Evolutionary conservation across 2,113 vertebrate genomes (phyloP).

Genomic region (Papio anubis): DNA sequence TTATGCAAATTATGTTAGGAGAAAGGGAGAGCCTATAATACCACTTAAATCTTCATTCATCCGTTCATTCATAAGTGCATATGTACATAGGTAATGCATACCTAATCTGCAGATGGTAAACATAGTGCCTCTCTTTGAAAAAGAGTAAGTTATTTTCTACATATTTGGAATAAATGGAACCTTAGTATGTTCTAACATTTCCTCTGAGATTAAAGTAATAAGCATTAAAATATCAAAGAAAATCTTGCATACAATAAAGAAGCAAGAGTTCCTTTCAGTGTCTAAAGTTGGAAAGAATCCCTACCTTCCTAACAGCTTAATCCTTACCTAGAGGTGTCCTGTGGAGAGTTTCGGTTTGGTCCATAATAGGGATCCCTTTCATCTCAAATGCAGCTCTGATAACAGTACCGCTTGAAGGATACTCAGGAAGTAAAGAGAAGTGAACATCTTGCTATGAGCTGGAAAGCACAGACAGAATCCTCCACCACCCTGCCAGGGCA

Average conservation of each 20-base stretch:
- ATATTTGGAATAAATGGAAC: not conserved
- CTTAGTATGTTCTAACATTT: not conserved
- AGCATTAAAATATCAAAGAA: not conserved
- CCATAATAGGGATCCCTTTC: not conserved
- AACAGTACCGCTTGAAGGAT: not conserved
- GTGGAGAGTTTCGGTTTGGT: not conserved
- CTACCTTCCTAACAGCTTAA: not conserved
- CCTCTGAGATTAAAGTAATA: not conserved
- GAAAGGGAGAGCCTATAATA: not conserved
- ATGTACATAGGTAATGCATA: not conserved
- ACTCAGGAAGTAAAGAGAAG: not conserved
- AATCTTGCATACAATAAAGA: not conserved
- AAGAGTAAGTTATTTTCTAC: not conserved
- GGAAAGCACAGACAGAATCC: not conserved
- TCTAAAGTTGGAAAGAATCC: not conserved
- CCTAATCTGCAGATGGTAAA: not conserved
- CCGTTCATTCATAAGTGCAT: rapidly evolving
- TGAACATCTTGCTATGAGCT: not conserved
- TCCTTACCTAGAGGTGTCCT: not conserved
- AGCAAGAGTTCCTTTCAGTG: not conserved
- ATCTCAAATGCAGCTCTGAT: not conserved
- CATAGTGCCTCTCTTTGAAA: not conserved
- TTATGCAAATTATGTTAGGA: not conserved
- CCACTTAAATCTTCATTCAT: not conserved
- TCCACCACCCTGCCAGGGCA: not conserved